Percentiles rank a stretch among this genome's conserved stretches.
Conservation (phyloP, 2,888 invertebrate species). For the Hypomecis atomaria region DNA sequence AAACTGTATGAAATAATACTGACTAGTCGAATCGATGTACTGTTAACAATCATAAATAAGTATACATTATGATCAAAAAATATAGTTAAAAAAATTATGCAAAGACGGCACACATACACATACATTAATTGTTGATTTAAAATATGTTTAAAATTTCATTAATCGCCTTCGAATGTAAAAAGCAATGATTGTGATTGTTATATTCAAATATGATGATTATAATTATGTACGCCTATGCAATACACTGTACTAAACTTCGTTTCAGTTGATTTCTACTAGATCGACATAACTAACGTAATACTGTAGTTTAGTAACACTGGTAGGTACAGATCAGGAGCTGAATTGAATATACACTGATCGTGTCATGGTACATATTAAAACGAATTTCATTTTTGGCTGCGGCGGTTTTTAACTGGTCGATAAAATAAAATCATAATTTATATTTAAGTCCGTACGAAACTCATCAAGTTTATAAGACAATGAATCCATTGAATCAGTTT, state of each 20-base stretch:
- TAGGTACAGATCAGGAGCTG: conserved; percentile 1
- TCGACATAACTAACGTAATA: conserved; percentile 1
- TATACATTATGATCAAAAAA: neutral
- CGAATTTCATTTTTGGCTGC: conserved; percentile 3
- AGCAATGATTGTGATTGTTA: neutral
- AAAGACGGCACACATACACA: neutral
- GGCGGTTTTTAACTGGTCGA: neutral
- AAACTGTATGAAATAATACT: conserved; percentile 14
- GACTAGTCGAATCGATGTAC: conserved; percentile 20
- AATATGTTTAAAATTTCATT: neutral
- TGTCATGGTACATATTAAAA: neutral
- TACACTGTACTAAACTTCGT: neutral
- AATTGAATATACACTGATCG: neutral
- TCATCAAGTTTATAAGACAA: neutral
- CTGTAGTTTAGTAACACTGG: conserved; percentile 1
- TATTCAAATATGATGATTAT: no score
- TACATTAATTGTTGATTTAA: neutral
- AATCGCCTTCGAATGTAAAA: neutral
- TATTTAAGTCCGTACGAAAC: neutral
- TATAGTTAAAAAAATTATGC: neutral
- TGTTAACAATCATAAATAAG: neutral
- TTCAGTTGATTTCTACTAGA: neutral
- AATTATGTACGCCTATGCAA: no score
- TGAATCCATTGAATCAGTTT: neutral
- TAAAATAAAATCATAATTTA: neutral